Percentiles rank a stretch among this genome's conserved stretches.
Conservation (phyloP, 2,888 invertebrate genomes). For the Archips crataeganus region DNA sequence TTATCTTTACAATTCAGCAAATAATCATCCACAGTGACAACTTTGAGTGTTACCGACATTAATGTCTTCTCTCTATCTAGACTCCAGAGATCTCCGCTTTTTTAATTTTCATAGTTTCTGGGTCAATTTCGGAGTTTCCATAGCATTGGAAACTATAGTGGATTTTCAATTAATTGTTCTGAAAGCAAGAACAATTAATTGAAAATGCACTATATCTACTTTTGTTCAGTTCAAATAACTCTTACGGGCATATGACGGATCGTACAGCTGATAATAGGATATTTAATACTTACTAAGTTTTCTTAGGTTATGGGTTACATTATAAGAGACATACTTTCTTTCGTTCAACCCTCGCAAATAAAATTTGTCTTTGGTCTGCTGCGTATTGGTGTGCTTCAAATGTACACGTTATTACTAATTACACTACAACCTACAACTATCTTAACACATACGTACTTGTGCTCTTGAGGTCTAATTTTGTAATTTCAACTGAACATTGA, state of each 20-base stretch:
- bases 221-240: neutral
- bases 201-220: neutral
- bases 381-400: conserved; percentile 43
- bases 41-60: neutral
- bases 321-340: conserved; percentile 78
- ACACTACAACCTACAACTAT: neutral
- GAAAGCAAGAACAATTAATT: no score
- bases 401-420: conserved; percentile 40
- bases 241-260: neutral
- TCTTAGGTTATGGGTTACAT: conserved; percentile 36
- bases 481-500: neutral
- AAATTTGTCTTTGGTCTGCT: conserved; percentile 56
- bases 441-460: no score
- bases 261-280: neutral
- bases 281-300: conserved; percentile 8
- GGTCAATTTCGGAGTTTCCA: no score
- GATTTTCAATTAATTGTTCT: neutral
- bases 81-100: no score
- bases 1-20: neutral
- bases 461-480: neutral
- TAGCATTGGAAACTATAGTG: neutral
- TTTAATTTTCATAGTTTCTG: no score
- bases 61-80: neutral
- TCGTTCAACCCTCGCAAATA: conserved; percentile 80
- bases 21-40: neutral